phyloP scores from a whole-genome alignment of 2,888 invertebrate genomes.

The Crepidodera aurea region DNA sequence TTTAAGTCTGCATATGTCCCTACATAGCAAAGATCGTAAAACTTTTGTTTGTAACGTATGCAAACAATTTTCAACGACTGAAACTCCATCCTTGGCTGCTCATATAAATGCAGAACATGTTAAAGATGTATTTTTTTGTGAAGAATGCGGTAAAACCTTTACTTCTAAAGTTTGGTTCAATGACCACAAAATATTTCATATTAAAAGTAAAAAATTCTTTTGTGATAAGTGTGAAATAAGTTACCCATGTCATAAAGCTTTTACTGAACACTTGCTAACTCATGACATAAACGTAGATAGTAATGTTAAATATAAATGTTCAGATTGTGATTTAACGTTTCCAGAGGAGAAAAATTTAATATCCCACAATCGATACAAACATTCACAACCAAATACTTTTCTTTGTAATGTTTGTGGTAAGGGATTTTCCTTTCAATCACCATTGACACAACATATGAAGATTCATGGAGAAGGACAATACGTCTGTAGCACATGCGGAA shows the following conservation, averaged over 20 bases:
- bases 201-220: neutral
- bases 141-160: slow-evolving; percentile 64
- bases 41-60: slow-evolving; percentile 19
- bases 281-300: neutral
- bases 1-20: slow-evolving; percentile 24
- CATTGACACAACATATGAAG: slow-evolving; percentile 48
- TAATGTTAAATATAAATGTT: neutral
- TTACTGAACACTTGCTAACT: neutral
- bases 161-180: slow-evolving; percentile 64
- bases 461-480: slow-evolving; percentile 66
- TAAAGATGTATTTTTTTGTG: slow-evolving; percentile 63
- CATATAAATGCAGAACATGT: slow-evolving; percentile 42
- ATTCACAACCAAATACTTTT: slow-evolving; percentile 56
- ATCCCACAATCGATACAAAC: slow-evolving; percentile 43
- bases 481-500: slow-evolving; percentile 64
- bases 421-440: slow-evolving; percentile 51
- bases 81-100: slow-evolving; percentile 26
- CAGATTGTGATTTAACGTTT: slow-evolving; percentile 49
- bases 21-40: neutral
- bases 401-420: slow-evolving; percentile 60
- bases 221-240: neutral
- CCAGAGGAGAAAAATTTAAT: neutral
- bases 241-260: neutral
- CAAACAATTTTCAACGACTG: slow-evolving; percentile 1
- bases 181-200: slow-evolving; percentile 66